Conservation (phyloP, 2,888 invertebrate species). For the Oscheius myriophilus region DNA sequence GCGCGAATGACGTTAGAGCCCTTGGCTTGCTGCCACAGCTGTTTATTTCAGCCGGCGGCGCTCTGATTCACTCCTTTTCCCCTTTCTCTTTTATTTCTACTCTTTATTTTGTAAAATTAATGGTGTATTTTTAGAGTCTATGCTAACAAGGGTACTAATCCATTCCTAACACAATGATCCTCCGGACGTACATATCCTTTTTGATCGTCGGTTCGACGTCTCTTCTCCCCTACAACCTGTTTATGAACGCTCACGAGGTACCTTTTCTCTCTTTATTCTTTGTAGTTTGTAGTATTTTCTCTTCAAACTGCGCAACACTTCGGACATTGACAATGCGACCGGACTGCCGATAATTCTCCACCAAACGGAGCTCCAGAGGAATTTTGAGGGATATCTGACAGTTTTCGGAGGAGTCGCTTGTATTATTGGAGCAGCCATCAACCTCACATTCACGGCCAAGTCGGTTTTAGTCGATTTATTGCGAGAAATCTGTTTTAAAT, state of each 20-base stretch:
- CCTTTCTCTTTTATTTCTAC: neutral
- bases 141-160: neutral
- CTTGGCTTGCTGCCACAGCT: constrained; percentile 16
- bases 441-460: constrained; percentile 47
- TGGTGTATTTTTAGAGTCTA: neutral
- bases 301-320: constrained; percentile 54
- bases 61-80: neutral
- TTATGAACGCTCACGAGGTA: constrained; percentile 61
- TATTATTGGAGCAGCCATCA: constrained; percentile 49
- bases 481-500: neutral
- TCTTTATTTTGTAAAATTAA: neutral
- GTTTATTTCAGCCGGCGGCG: constrained; percentile 1
- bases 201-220: constrained; percentile 52
- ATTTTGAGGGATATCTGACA: constrained; percentile 51
- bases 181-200: constrained; percentile 42
- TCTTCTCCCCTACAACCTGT: constrained; percentile 55
- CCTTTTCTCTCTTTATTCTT: neutral
- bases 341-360: constrained; percentile 30
- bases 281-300: constrained; percentile 52
- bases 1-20: constrained; percentile 2
- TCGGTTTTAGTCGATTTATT: constrained; percentile 11
- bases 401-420: constrained; percentile 49
- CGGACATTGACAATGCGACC: constrained; percentile 32
- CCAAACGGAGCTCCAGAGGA: constrained; percentile 32
- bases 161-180: constrained; percentile 4